Evolutionary conservation across 2,888 invertebrate genomes (phyloP).

Genomic region (Sinelater perroti): DNA sequence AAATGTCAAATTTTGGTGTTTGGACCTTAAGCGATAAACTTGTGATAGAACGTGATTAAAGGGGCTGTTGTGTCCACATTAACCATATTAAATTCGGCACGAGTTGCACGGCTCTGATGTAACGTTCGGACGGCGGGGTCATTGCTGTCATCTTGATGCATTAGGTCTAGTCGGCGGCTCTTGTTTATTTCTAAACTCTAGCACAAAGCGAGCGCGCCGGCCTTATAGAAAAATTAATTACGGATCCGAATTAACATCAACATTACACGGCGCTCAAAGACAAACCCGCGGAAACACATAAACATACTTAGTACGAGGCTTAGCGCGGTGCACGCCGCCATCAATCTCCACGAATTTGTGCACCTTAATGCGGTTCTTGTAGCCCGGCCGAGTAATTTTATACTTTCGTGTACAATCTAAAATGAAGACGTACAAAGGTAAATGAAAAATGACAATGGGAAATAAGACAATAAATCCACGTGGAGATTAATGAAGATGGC

Average conservation of each 20-base stretch:
- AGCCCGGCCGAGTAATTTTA: conserved; percentile 44
- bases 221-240: conserved; percentile 42
- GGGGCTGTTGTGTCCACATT: no score
- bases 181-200: conserved; percentile 18
- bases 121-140: conserved; percentile 1
- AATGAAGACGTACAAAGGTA: conserved; percentile 51
- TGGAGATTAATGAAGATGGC: conserved; percentile 56
- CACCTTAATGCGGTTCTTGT: conserved; percentile 46
- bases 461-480: conserved; percentile 58
- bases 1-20: no score
- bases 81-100: not conserved
- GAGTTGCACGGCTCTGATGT: conserved; percentile 5
- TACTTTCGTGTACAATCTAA: conserved; percentile 46
- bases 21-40: no score
- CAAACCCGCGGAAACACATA: conserved; percentile 44
- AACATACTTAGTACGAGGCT: conserved; percentile 48
- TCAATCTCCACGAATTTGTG: conserved; percentile 47
- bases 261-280: conserved; percentile 43
- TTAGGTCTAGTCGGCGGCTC: conserved; percentile 16
- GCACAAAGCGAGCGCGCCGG: conserved; percentile 8
- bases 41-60: no score
- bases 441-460: conserved; percentile 55
- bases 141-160: conserved; percentile 13
- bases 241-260: conserved; percentile 42
- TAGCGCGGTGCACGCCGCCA: conserved; percentile 43